These are phyloP conservation scores for Epizoanthus stellaris DNA, from an alignment of 92 coral and sea anemone species.

Conservation along the genomic window DNA sequence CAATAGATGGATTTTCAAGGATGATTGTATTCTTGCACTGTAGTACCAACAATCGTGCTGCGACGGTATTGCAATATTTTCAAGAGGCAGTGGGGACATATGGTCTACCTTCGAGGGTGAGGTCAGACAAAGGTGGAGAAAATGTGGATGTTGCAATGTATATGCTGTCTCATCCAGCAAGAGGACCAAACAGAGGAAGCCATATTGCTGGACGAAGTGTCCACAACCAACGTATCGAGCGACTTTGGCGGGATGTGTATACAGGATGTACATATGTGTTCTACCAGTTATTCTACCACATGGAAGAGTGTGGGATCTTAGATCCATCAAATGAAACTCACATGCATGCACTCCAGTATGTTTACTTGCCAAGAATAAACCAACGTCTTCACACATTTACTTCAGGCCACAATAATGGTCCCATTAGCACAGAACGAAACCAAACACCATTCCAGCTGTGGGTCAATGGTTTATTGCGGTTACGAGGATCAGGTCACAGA, in stretches of 20 bases:
- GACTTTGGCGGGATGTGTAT: constrained; percentile 47
- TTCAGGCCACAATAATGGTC: constrained; percentile 48
- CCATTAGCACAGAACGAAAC: constrained; percentile 54
- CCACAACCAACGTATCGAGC: constrained; percentile 34
- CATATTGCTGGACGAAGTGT: constrained; percentile 13
- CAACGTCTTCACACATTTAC: constrained; percentile 26
- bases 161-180: constrained; percentile 11
- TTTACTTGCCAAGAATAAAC: constrained; percentile 41
- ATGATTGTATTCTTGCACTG: constrained; percentile 35
- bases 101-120: constrained; percentile 1
- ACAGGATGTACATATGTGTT: constrained; percentile 49
- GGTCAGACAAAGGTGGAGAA: constrained; percentile 22
- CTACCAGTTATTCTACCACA: constrained; percentile 40
- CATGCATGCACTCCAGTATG: constrained; percentile 35
- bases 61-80: constrained; percentile 9
- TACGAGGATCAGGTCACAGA: constrained; percentile 38
- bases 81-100: background rate
- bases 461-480: constrained; percentile 43
- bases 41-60: constrained; percentile 12
- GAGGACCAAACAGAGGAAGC: constrained; percentile 41
- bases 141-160: constrained; percentile 27
- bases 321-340: constrained; percentile 41
- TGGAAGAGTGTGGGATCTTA: constrained; percentile 35
- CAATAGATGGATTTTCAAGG: constrained; percentile 47
- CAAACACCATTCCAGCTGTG: constrained; percentile 48